Evolutionary conservation across 2,113 vertebrate species (phyloP).

Genomic region (Mixornis gularis): DNA sequence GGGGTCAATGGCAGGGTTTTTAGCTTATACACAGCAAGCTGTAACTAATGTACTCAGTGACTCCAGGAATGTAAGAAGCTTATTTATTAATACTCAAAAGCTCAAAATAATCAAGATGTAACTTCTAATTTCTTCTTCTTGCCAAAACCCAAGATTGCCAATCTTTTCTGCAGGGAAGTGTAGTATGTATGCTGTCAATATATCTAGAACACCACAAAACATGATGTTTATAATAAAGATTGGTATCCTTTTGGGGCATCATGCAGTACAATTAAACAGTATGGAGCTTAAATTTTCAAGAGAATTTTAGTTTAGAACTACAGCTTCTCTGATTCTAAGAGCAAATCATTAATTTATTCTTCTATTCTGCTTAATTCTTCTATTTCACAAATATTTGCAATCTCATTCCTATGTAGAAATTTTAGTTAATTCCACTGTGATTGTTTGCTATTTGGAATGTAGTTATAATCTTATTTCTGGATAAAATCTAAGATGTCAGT

Average conservation of each 20-base stretch:
- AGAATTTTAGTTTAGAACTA: neutral
- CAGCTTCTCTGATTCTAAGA: neutral
- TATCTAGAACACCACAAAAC: neutral
- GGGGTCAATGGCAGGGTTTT: neutral
- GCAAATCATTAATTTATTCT: neutral
- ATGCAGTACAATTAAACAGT: neutral
- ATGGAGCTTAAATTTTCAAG: neutral
- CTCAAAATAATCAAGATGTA: neutral
- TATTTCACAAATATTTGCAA: neutral
- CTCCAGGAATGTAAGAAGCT: neutral
- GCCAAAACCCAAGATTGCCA: neutral
- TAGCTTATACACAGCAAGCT: neutral
- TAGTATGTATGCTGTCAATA: neutral
- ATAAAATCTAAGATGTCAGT: neutral
- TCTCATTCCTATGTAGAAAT: neutral
- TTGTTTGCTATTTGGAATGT: neutral
- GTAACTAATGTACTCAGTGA: neutral
- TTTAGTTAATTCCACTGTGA: neutral
- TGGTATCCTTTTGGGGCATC: neutral
- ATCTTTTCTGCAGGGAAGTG: neutral
- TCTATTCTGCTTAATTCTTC: neutral
- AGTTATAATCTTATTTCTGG: neutral
- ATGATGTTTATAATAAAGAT: neutral
- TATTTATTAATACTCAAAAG: neutral
- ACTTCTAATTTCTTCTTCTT: neutral